phyloP scores from a whole-genome alignment of 1,140 invertebrate genomes.

The Drosophila arawakana region DNA sequence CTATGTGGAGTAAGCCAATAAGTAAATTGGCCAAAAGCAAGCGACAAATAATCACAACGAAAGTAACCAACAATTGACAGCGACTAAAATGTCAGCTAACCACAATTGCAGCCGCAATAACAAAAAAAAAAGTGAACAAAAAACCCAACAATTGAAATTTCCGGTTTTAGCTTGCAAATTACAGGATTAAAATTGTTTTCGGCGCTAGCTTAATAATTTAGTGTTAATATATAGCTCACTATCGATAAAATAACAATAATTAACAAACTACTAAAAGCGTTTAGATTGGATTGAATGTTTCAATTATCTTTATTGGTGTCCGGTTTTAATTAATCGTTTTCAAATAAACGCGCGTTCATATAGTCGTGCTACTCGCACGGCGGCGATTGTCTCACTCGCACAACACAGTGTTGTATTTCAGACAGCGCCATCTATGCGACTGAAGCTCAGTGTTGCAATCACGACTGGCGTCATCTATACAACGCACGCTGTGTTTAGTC shows the following conservation, averaged over 20 bases:
- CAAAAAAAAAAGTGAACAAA: neutral
- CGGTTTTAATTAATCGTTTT: slow-evolving; percentile 8
- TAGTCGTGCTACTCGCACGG: slow-evolving; percentile 13
- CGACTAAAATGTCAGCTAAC: slow-evolving; percentile 34
- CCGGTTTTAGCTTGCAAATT: slow-evolving; percentile 13
- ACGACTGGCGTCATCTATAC: slow-evolving; percentile 7
- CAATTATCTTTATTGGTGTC: slow-evolving; percentile 6
- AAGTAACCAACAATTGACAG: slow-evolving; percentile 33
- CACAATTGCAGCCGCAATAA: slow-evolving; percentile 3
- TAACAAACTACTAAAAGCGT: neutral
- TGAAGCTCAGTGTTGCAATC: neutral
- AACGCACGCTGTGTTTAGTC: neutral
- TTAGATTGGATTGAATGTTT: neutral
- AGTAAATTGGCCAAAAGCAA: slow-evolving; percentile 71
- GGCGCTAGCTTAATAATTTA: neutral
- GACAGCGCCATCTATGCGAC: slow-evolving; percentile 5
- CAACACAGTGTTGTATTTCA: neutral
- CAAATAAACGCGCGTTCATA: slow-evolving; percentile 9
- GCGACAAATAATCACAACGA: slow-evolving; percentile 39
- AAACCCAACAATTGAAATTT: slow-evolving; percentile 6
- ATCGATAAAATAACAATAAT: neutral
- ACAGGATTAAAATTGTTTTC: slow-evolving; percentile 14
- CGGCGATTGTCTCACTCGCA: neutral
- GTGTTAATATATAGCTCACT: slow-evolving; percentile 14
- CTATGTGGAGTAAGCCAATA: slow-evolving; percentile 78